Conservation (phyloP, 2,113 vertebrate genomes). For the Oenanthe melanoleuca region DNA sequence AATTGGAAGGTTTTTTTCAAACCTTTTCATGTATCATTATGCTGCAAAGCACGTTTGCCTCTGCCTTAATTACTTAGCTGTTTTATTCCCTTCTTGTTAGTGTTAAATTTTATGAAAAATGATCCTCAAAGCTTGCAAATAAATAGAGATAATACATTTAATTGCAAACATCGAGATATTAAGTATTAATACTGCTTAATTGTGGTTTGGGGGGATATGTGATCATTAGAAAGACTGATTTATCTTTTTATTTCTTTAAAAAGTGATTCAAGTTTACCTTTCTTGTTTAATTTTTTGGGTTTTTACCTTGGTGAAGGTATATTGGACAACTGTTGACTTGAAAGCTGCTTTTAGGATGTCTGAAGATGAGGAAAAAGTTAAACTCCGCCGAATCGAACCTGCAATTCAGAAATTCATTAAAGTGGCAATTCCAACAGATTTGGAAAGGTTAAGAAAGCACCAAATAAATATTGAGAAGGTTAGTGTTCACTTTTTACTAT, state of each 20-base stretch:
- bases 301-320: conserved; percentile 40
- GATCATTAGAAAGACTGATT: not conserved
- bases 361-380: conserved; percentile 88
- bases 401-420: conserved; percentile 96
- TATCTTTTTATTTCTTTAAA: not conserved
- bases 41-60: not conserved
- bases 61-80: not conserved
- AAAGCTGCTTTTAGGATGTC: conserved; percentile 80
- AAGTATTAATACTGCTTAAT: not conserved
- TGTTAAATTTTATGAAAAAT: not conserved
- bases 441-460: conserved; percentile 94
- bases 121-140: not conserved
- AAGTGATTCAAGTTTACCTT: not conserved
- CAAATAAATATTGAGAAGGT: conserved; percentile 98
- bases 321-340: not conserved
- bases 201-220: not conserved
- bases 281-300: not conserved
- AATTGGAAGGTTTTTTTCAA: not conserved
- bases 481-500: not conserved
- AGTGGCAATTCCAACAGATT: conserved; percentile 94
- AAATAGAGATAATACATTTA: not conserved
- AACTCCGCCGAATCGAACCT: conserved; percentile 89
- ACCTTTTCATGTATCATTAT: not conserved
- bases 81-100: not conserved
- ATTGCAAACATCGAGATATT: not conserved